phyloP scores from a whole-genome alignment of 2,113 vertebrate species.

The Phrynosoma blainvillii region DNA sequence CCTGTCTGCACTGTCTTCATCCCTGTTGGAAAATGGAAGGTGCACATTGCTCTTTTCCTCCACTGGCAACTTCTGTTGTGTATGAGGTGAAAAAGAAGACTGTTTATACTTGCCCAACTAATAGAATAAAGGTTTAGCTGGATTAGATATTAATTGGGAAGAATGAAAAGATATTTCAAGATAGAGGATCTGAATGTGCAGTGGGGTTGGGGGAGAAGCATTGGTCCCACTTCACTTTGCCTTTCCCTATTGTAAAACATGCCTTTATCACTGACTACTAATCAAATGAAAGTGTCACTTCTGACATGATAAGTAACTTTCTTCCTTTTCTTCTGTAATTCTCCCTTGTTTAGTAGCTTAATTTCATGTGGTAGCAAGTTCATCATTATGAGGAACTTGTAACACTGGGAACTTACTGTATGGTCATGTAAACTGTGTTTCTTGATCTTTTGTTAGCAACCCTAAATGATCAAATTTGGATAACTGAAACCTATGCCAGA shows the following conservation, averaged over 20 bases:
- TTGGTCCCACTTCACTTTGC: not conserved
- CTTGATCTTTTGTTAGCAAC: not conserved
- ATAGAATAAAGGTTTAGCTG: not conserved
- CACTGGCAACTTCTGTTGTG: no score
- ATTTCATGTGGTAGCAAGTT: not conserved
- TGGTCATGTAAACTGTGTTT: not conserved
- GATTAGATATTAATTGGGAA: not conserved
- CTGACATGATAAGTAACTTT: not conserved
- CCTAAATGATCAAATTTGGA: not conserved
- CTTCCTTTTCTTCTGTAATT: not conserved
- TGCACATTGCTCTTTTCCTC: no score
- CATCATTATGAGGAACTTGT: not conserved
- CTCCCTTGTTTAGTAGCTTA: not conserved
- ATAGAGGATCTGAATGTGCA: not conserved
- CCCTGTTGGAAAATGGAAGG: no score
- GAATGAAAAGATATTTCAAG: not conserved
- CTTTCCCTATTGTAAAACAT: not conserved
- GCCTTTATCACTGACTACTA: not conserved
- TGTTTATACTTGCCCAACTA: not conserved
- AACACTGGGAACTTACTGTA: not conserved
- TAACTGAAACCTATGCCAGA: not conserved
- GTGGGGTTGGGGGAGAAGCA: no score
- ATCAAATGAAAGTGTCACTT: slow-evolving; percentile 28
- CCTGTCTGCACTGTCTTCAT: no score
- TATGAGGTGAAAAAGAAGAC: no score